These are phyloP conservation scores for Acrobasis suavella DNA, from an alignment of 2,888 invertebrate genomes.

Conservation along the genomic window DNA sequence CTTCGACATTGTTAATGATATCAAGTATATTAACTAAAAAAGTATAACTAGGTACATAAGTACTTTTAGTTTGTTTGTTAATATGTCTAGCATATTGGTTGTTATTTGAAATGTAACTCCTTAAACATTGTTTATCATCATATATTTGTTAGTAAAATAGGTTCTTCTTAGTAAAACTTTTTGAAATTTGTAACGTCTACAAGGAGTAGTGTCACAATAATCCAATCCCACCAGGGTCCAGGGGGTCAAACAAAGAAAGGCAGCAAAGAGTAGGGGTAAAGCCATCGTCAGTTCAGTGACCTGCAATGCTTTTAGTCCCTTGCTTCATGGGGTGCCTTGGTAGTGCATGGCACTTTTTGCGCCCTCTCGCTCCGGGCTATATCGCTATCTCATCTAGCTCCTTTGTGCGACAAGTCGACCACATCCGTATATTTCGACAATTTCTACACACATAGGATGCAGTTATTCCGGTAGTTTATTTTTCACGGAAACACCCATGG, in stretches of 20 bases:
- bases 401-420: conserved; percentile 45
- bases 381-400: conserved; percentile 51
- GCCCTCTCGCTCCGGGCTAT: conserved; percentile 57
- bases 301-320: conserved; percentile 65
- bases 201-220: conserved; percentile 1
- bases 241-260: conserved; percentile 42
- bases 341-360: conserved; percentile 50
- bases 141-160: background rate
- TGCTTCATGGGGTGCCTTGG: conserved; percentile 70
- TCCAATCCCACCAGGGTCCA: conserved; percentile 34
- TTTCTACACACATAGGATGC: conserved; percentile 12
- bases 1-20: background rate
- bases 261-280: conserved; percentile 52
- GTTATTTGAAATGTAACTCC: background rate
- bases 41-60: background rate
- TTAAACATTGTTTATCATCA: background rate
- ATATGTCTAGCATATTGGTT: too few species aligned
- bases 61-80: background rate
- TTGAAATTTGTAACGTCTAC: background rate
- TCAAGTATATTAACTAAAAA: background rate
- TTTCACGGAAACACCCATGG: conserved; percentile 43
- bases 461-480: conserved; percentile 25
- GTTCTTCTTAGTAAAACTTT: background rate
- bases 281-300: conserved; percentile 70
- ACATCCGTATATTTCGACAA: conserved; percentile 20